Percentiles rank a stretch among this genome's conserved stretches.
These are phyloP conservation scores for Drosophila pallidifrons DNA, from an alignment of 1,140 invertebrate genomes.

Conservation along the genomic window DNA sequence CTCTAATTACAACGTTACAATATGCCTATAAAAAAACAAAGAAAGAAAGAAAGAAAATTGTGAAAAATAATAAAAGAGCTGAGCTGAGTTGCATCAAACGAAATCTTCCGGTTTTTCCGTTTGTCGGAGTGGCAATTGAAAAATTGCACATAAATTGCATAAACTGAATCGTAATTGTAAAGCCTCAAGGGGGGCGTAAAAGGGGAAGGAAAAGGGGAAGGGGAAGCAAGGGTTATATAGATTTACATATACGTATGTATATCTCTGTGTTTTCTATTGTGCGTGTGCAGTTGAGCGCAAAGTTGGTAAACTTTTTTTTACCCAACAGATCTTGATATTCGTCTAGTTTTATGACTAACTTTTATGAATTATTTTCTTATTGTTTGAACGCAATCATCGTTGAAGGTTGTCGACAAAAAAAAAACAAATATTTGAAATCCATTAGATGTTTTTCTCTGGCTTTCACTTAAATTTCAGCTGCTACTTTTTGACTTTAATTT, in stretches of 20 bases:
- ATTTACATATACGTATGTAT: conserved; percentile 4
- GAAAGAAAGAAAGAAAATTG: conserved; percentile 17
- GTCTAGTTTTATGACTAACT: conserved; percentile 37
- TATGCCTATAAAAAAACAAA: neutral
- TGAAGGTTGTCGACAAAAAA: conserved; percentile 12
- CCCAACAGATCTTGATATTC: conserved; percentile 30
- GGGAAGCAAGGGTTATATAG: neutral
- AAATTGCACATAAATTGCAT: conserved; percentile 79
- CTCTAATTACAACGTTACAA: conserved; percentile 16
- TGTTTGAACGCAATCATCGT: conserved; percentile 8
- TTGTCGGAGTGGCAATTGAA: conserved; percentile 63
- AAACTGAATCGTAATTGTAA: conserved; percentile 60
- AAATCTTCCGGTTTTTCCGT: conserved; percentile 63
- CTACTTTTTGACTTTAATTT: conserved; percentile 49
- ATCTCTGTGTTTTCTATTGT: conserved; percentile 59
- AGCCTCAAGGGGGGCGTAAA: neutral
- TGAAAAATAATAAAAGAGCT: conserved; percentile 14
- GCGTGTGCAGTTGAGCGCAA: conserved; percentile 76
- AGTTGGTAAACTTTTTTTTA: conserved; percentile 57
- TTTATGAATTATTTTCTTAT: conserved; percentile 37
- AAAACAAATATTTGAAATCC: neutral
- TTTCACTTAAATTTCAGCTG: conserved; percentile 66
- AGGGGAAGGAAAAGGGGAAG: neutral
- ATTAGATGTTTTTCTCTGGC: conserved; percentile 39
- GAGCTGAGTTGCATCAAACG: conserved; percentile 37